Base-by-base conservation (phyloP, 2,113 vertebrate genomes). In the Chamaea fasciata region DNA sequence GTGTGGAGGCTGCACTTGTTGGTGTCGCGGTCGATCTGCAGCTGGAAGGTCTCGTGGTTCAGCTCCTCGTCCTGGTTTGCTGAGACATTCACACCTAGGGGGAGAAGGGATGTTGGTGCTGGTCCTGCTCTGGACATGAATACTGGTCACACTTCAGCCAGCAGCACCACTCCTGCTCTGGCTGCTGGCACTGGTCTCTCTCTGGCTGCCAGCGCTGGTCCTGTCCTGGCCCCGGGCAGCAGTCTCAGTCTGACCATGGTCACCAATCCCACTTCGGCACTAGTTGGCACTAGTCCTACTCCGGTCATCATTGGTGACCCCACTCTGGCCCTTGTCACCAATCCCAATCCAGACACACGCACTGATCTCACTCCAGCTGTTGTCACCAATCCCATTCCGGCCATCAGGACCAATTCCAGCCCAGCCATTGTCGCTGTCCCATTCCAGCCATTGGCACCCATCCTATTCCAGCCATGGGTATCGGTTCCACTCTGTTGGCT, bases 31-130 rank as follows among this genome's bases (percentile, higher is more conserved):
- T 99, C 98, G 22, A 99, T 98, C 96, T 99, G 99, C 98, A 99
- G 99, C 97, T 99, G 98, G 97, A 99, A 99, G 46, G 99, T 99
- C 97, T 99, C 99, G 7, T 98, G 98, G 96, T 99, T 99, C 74
- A 99, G 98, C 95, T 99, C 99, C 83, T 98, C 99, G 1, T 99
- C 99, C 94, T 99, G 99, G 97, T 99, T 99, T 89, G 99, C 99
- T 3, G 98, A 99, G 95, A 99, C 98, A 10, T 99, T 99, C 95
- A 99, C 97, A 69, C 99, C 99, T 99, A 93, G 37, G 16, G 88
- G 83, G 65, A 68, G 53, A 93, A 50, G 3, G 33, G n/a, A 8
- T 8, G 7, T 49, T 8, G 53, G 62, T 52, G 5, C 52, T 3
- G 8, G 41, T 27, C 35, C 41, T 21, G 13, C 59, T 35, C 82